A percentile compares a stretch with the other conserved stretches of the same genome.
phyloP scores from a whole-genome alignment of 2,797 vertebrate genomes.

The Macrochelys suwanniensis region DNA sequence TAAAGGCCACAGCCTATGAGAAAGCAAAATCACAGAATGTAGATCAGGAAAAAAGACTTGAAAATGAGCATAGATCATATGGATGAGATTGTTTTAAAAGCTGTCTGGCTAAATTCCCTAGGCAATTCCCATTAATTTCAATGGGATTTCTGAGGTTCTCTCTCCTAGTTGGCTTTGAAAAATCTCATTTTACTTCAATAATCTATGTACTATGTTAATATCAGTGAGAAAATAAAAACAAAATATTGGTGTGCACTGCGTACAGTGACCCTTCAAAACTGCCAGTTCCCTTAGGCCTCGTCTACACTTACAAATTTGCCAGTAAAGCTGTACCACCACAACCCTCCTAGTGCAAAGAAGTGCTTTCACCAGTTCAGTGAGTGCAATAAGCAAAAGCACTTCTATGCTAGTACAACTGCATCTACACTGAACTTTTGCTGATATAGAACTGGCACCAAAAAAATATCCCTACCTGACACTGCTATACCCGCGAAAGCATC shows the following conservation, averaged over 20 bases:
- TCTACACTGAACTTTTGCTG: too few relatives aligned
- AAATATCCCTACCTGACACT: not conserved
- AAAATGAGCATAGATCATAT: not conserved
- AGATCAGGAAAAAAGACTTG: not conserved
- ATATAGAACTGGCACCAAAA: too few relatives aligned
- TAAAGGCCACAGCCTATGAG: not conserved
- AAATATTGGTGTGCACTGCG: not conserved
- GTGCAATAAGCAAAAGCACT: not conserved
- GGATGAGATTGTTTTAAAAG: not conserved
- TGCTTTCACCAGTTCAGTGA: not conserved
- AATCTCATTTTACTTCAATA: not conserved
- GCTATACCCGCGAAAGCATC: not conserved
- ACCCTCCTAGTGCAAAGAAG: not conserved
- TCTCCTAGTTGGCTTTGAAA: not conserved
- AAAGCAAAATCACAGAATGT: not conserved
- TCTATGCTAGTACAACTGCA: too few relatives aligned
- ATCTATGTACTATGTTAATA: not conserved
- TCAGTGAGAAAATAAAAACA: not conserved
- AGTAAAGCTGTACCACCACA: not conserved
- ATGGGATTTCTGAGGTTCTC: not conserved
- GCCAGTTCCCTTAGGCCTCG: not conserved
- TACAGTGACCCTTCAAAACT: not conserved
- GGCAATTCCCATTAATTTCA: not conserved
- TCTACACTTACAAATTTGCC: too few relatives aligned
- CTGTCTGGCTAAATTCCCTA: not conserved